These are phyloP conservation scores for Fissipunctia ypsillon DNA, from an alignment of 2,888 invertebrate species.

Conservation along the genomic window DNA sequence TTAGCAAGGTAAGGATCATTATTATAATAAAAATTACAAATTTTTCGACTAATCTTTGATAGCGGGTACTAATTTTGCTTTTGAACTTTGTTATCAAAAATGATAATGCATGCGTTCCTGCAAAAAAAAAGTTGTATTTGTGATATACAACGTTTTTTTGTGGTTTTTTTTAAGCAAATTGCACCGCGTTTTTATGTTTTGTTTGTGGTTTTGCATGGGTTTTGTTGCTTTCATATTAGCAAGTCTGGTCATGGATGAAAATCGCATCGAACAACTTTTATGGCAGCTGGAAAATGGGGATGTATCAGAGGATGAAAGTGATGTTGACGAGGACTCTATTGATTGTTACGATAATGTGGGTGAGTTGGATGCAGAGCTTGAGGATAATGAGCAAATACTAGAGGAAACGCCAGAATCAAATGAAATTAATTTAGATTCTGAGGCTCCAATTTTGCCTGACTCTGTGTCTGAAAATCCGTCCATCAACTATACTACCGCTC, in stretches of 20 bases:
- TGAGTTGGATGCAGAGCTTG: neutral
- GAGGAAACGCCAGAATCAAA: neutral
- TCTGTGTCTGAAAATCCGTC: constrained; percentile 14
- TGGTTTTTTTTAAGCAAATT: constrained; percentile 1
- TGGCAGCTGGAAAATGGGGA: neutral
- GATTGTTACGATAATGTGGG: constrained; percentile 2
- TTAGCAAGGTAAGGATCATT: neutral
- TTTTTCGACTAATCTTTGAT: neutral
- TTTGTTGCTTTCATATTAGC: constrained; percentile 1
- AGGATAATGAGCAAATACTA: neutral
- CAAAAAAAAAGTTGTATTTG: neutral
- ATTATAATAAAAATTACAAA: neutral
- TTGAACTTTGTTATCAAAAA: too few relatives aligned
- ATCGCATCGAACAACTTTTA: constrained; percentile 3
- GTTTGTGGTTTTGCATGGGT: neutral
- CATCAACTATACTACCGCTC: too few relatives aligned
- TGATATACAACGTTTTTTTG: neutral
- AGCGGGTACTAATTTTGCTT: neutral
- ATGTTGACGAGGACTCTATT: constrained; percentile 6
- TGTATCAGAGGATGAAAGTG: constrained; percentile 9
- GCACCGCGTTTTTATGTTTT: neutral
- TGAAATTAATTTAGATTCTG: constrained; percentile 8
- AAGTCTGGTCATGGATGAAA: neutral
- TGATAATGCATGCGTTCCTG: too few relatives aligned
- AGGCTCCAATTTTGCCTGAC: constrained; percentile 9